These are phyloP conservation scores for Magallana ariakensis DNA, from an alignment of 1,140 invertebrate species.

Conservation along the genomic window DNA sequence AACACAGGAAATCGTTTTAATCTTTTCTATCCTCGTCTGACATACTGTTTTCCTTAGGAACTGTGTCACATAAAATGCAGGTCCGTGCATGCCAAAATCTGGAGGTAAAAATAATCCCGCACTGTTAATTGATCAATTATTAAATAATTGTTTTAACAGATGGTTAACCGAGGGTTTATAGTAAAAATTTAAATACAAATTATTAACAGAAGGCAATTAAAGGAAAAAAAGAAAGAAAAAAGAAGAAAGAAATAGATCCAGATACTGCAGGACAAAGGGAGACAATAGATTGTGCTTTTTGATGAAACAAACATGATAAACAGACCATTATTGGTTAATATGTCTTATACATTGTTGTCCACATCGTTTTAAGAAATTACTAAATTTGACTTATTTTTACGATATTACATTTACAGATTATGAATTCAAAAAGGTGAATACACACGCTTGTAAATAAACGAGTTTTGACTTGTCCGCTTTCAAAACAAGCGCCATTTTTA, in stretches of 20 bases:
- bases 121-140: neutral
- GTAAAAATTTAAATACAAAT: neutral
- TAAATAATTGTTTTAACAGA: neutral
- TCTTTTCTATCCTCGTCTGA: neutral
- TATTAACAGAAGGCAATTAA: neutral
- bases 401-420: neutral
- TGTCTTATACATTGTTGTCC: too few relatives aligned
- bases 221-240: neutral
- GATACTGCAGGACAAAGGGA: neutral
- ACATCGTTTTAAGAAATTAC: neutral
- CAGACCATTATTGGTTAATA: too few relatives aligned
- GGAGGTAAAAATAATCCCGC: conserved; percentile 27
- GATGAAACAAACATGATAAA: too few relatives aligned
- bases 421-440: neutral
- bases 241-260: neutral
- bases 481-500: conserved; percentile 29
- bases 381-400: neutral
- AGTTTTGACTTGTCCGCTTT: neutral
- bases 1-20: neutral
- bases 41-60: conserved; percentile 35
- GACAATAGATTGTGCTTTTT: neutral
- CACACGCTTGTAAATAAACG: neutral
- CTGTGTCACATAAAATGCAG: conserved; percentile 19
- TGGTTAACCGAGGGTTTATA: neutral
- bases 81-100: neutral